phyloP scores from a whole-genome alignment of 1,140 invertebrate species.

The Drosophila prosaltans region DNA sequence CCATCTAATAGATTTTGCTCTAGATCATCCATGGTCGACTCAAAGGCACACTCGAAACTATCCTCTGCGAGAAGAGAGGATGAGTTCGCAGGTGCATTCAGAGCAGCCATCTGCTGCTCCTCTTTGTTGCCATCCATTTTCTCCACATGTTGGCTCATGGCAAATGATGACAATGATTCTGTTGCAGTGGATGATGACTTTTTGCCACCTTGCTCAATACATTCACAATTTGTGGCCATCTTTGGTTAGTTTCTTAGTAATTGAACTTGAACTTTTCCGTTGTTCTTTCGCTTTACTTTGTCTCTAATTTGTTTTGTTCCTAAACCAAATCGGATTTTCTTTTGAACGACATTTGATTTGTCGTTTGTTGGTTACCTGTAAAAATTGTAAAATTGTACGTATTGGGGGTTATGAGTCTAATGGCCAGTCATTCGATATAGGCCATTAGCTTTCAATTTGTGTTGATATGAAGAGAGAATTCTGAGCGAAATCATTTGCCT shows the following conservation, averaged over 20 bases:
- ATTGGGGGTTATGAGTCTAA: neutral
- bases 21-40: conserved; percentile 78
- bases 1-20: conserved; percentile 70
- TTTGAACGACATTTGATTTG: conserved; percentile 69
- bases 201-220: conserved; percentile 67
- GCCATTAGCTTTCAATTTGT: conserved; percentile 50
- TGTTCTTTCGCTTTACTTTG: neutral
- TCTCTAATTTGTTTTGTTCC: conserved; percentile 15
- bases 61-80: conserved; percentile 43
- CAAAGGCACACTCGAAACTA: conserved; percentile 75
- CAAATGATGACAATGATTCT: conserved; percentile 18
- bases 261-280: conserved; percentile 35
- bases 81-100: conserved; percentile 5
- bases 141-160: conserved; percentile 50
- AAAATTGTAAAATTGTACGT: conserved; percentile 18
- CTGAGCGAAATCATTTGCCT: conserved; percentile 21
- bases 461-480: conserved; percentile 62
- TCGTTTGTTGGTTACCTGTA: conserved; percentile 49
- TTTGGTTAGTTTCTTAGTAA: conserved; percentile 24
- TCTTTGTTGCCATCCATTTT: conserved; percentile 29
- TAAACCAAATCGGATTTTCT: conserved; percentile 57
- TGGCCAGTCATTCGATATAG: neutral
- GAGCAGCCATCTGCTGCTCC: conserved; percentile 1
- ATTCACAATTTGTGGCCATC: conserved; percentile 78
- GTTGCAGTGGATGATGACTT: conserved; percentile 23